These are phyloP conservation scores for Hydrotaea cyrtoneurina DNA, from an alignment of 2,888 invertebrate species.

Conservation along the genomic window DNA sequence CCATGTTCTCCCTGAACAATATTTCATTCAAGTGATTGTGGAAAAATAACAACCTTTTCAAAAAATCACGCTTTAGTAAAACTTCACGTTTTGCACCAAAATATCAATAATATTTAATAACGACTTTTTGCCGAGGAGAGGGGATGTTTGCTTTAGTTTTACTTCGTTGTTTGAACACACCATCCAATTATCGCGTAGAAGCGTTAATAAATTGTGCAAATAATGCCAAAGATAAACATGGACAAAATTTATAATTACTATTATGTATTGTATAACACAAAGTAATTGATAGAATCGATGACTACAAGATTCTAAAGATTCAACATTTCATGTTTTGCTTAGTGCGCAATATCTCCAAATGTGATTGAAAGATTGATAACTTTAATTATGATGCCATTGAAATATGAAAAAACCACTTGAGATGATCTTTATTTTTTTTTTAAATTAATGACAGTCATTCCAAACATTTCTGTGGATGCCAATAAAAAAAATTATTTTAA, in stretches of 20 bases:
- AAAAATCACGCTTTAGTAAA: conserved; percentile 54
- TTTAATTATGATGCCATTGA: background rate
- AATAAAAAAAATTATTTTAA: background rate
- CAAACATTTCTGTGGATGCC: background rate
- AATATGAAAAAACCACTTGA: background rate
- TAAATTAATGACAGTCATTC: background rate
- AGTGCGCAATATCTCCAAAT: background rate
- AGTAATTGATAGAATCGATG: background rate
- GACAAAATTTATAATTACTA: background rate
- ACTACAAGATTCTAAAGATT: background rate
- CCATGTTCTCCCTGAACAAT: conserved; percentile 48
- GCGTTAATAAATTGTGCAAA: conserved; percentile 62
- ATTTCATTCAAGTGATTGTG: conserved; percentile 30
- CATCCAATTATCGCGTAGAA: conserved; percentile 43
- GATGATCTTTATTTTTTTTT: background rate
- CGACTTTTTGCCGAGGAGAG: background rate
- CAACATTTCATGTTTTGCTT: background rate
- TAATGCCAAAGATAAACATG: conserved; percentile 37
- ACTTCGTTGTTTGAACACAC: background rate
- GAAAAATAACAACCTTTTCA: conserved; percentile 34
- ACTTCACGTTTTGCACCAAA: conserved; percentile 43
- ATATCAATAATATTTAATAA: conserved; percentile 28
- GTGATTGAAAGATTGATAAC: background rate
- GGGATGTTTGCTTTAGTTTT: conserved; percentile 19
- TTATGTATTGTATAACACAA: background rate